These are phyloP conservation scores for Lamellibrachia columna DNA, from an alignment of 2,888 invertebrate genomes.

Conservation along the genomic window DNA sequence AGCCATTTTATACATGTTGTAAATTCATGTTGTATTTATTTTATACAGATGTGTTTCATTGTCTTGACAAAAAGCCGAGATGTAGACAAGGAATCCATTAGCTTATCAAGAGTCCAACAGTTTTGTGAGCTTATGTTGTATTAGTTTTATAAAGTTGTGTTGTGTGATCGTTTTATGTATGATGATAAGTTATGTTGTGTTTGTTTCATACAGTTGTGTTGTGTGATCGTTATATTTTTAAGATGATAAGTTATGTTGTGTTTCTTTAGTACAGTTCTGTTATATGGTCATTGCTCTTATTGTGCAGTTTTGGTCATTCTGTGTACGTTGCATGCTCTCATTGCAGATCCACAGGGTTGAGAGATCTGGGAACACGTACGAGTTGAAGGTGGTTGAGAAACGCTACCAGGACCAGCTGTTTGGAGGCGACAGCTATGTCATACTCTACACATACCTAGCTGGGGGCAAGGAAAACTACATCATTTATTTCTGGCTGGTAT, in stretches of 20 bases:
- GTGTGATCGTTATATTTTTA: no score
- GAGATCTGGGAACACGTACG: background rate
- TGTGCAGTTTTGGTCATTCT: no score
- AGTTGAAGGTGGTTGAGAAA: conserved; percentile 33
- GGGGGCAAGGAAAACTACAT: conserved; percentile 72
- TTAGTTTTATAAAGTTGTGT: background rate
- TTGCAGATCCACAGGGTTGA: conserved; percentile 44
- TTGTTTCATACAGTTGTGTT: background rate
- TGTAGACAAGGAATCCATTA: no score
- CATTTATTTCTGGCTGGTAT: conserved; percentile 81
- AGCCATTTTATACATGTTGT: background rate
- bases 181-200: background rate
- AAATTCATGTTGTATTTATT: background rate
- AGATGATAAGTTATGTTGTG: background rate
- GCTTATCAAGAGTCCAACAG: no score
- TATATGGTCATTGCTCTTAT: background rate
- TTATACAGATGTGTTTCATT: background rate
- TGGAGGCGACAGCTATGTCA: conserved; percentile 83
- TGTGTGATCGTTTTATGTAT: background rate
- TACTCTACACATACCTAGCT: conserved; percentile 82
- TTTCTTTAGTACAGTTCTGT: background rate
- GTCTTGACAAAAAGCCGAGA: background rate
- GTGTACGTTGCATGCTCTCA: background rate
- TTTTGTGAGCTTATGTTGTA: background rate
- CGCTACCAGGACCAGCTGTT: conserved; percentile 79